A percentile compares a stretch with the other conserved stretches of the same genome.
These are phyloP conservation scores for Acanthacorydalis orientalis DNA, from an alignment of 2,888 invertebrate genomes.

Conservation along the genomic window DNA sequence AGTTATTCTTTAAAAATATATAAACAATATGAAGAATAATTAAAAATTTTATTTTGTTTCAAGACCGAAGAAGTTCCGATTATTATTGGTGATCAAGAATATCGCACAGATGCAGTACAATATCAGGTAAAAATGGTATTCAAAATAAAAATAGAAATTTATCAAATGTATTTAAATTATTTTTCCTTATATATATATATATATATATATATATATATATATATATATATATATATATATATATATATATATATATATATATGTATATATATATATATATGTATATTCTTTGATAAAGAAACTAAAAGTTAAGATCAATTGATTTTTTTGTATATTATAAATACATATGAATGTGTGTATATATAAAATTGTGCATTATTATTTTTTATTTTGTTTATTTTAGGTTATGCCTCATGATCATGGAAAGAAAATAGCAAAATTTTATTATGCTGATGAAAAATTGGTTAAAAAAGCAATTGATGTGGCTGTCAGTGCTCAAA, in stretches of 20 bases:
- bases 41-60: neutral
- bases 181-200: neutral
- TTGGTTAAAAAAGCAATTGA: constrained; percentile 74
- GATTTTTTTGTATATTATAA: no score
- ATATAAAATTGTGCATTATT: constrained; percentile 3
- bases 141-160: constrained; percentile 7
- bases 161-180: neutral
- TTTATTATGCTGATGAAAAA: constrained; percentile 77
- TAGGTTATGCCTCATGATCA: constrained; percentile 79
- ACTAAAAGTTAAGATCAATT: no score
- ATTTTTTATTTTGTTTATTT: constrained; percentile 9
- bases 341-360: no score
- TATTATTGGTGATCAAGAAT: constrained; percentile 85
- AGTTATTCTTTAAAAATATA: neutral
- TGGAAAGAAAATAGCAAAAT: constrained; percentile 71
- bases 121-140: constrained; percentile 54
- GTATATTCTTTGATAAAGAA: no score
- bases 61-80: constrained; percentile 76
- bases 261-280: no score
- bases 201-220: no score
- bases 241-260: no score
- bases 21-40: neutral
- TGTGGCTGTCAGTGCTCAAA: constrained; percentile 58
- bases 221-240: no score
- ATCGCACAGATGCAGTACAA: constrained; percentile 52